Conservation (phyloP, 1,140 invertebrate species). For the Brachionus plicatilis region DNA sequence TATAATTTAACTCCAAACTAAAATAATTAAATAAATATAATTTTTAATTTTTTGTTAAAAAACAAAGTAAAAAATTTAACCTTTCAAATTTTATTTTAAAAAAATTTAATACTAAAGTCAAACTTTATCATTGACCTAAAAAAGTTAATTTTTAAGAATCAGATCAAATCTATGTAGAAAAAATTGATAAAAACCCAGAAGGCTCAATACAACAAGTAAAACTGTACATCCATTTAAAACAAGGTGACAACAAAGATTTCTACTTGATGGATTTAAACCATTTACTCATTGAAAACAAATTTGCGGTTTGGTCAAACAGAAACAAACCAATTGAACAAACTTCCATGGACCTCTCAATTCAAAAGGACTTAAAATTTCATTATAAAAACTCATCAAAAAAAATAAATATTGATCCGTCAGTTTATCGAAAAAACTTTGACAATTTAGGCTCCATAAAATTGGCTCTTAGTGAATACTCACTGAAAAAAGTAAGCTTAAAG, state of each 20-base stretch:
- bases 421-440: neutral
- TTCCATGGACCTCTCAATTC: neutral
- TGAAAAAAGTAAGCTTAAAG: neutral
- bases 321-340: neutral
- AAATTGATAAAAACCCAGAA: neutral
- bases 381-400: neutral
- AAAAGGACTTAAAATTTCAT: neutral
- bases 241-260: neutral
- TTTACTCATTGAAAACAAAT: neutral
- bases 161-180: neutral
- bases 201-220: neutral
- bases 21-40: too few relatives aligned
- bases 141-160: neutral
- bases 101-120: neutral
- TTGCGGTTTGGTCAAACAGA: neutral
- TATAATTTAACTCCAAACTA: too few relatives aligned
- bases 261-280: neutral
- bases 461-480: neutral
- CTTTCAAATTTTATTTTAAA: too few relatives aligned
- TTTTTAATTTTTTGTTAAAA: too few relatives aligned
- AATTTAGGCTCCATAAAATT: neutral
- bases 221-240: constrained; percentile 6
- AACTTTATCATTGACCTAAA: too few relatives aligned
- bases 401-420: neutral
- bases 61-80: too few relatives aligned